Evolutionary conservation across 2,113 vertebrate genomes (phyloP), one percentile per base, ranked within the genome.

Genomic region (Menidia beryllina): DNA sequence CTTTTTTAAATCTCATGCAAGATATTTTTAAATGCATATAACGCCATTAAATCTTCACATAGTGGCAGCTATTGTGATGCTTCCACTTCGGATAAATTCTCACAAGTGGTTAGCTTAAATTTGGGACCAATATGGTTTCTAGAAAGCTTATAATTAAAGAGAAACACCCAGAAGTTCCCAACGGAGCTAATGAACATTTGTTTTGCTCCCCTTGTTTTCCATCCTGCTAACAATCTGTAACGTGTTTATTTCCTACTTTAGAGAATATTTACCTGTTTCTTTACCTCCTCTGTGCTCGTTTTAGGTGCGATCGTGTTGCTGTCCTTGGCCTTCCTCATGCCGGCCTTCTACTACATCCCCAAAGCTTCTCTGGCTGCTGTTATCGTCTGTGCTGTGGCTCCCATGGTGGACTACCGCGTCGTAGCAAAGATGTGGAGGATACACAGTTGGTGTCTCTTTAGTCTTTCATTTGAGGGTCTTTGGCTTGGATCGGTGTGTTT

Each of bases 301-400:
- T 72, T 93, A 99, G 98, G 96, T 7, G 45, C 85, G 10, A 74
- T 99, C 25, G 97, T 99, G 7, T 86, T 99, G 81, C 92, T 99
- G 4, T 97, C 97, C 0, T 92, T 99, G 68, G 93, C 89, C 0
- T 98, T 95, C 77, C 94, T 99, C 79, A 99, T 97, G 80, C 95
- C 96, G 0, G 90, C 94, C 20, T 98, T 99, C 93, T 95, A 75
- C 93, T 99, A 94, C 91, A 95, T 99, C 75, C 98, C 98, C 39
- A 97, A 95, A 79, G 92, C 97, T 0, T 96, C 95, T 0, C 93
- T 99, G 51, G 97, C 95, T 0, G 96, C 97, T 0, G 92, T 99
- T 67, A 96, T 98, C 86, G 96, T 99, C 92, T 95, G 91, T 0
- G 97, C 97, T 0, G 97, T 98, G 36, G 90, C 87, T 23, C 96